Evolutionary conservation across 2,888 invertebrate species (phyloP).

Genomic region (Melieria picta): DNA sequence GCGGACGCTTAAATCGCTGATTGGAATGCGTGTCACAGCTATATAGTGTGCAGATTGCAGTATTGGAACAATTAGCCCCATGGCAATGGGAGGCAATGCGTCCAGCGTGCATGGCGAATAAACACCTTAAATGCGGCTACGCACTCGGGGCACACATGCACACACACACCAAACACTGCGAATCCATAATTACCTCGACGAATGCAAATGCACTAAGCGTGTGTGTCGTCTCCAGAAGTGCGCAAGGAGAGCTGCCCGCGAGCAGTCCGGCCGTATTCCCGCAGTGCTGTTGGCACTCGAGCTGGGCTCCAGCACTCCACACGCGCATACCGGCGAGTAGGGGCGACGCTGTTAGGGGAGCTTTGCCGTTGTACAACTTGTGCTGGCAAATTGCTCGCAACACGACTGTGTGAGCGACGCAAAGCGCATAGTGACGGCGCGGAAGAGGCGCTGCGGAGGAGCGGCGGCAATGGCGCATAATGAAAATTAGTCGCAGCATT

Average conservation of each 20-base stretch:
- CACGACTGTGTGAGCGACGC: background rate
- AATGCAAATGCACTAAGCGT: slow-evolving; percentile 15
- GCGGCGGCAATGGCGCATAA: background rate
- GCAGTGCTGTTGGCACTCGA: background rate
- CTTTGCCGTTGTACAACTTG: background rate
- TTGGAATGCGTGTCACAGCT: too few relatives aligned
- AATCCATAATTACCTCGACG: slow-evolving; percentile 22
- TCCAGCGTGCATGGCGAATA: too few relatives aligned
- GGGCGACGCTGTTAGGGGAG: background rate
- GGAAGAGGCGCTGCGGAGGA: background rate
- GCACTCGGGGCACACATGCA: too few relatives aligned
- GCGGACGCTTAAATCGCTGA: too few relatives aligned
- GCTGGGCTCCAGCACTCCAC: background rate
- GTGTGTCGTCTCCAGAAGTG: background rate
- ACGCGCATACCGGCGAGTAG: background rate
- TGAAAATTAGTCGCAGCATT: slow-evolving; percentile 32
- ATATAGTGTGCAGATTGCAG: too few relatives aligned
- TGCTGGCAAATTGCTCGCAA: background rate
- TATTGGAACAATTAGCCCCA: too few relatives aligned
- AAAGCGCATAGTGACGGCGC: slow-evolving; percentile 1
- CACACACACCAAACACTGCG: background rate
- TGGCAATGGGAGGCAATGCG: too few relatives aligned
- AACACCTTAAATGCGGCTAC: too few relatives aligned
- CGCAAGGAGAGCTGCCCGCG: background rate
- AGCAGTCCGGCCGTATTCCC: background rate